These are phyloP conservation scores for Agonopterix subpropinquella DNA, from an alignment of 2,888 invertebrate genomes.

Conservation along the genomic window DNA sequence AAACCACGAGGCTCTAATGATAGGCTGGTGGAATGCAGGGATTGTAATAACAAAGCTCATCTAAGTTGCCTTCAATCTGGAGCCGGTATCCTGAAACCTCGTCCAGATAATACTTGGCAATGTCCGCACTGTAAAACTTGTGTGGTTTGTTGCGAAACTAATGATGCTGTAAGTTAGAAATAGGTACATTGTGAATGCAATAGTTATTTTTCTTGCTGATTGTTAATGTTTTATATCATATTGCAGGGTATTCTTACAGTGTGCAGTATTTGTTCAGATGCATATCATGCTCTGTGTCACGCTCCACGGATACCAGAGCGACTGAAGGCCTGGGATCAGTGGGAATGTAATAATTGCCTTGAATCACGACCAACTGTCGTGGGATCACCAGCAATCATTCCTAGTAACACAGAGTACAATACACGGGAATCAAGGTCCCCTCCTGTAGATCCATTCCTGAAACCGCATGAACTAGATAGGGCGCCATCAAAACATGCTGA, in stretches of 20 bases:
- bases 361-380: conserved; percentile 53
- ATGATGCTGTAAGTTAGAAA: conserved; percentile 79
- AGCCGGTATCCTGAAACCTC: conserved; percentile 78
- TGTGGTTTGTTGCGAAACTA: conserved; percentile 85
- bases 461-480: conserved; percentile 64
- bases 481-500: conserved; percentile 51
- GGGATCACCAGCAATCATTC: conserved; percentile 51
- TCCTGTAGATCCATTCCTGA: conserved; percentile 56
- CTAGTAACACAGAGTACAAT: conserved; percentile 42
- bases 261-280: conserved; percentile 89
- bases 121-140: conserved; percentile 94
- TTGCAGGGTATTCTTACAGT: conserved; percentile 82
- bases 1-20: conserved; percentile 77
- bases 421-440: conserved; percentile 28
- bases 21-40: conserved; percentile 80
- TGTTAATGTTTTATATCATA: neutral
- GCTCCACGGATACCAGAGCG: conserved; percentile 79
- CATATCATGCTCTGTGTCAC: conserved; percentile 89
- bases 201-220: neutral
- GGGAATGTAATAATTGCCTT: conserved; percentile 83
- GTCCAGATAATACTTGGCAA: conserved; percentile 85
- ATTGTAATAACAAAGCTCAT: conserved; percentile 85
- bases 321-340: conserved; percentile 76
- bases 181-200: neutral
- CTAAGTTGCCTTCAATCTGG: conserved; percentile 81